A percentile compares a stretch with the other conserved stretches of the same genome.
Conservation (phyloP, 2,888 invertebrate genomes). For the Tenthredo livida region DNA sequence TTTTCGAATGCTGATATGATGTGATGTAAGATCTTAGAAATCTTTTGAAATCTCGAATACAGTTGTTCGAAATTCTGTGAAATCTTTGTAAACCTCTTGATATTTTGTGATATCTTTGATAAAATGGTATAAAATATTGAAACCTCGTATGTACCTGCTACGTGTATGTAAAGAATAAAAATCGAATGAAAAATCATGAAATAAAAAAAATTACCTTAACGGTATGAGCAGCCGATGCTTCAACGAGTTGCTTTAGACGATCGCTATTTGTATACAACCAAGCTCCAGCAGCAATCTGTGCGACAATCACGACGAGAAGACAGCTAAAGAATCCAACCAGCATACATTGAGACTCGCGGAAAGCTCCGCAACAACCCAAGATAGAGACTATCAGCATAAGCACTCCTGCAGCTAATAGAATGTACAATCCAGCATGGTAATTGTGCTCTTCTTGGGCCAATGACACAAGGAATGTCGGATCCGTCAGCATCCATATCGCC, state of each 20-base stretch:
- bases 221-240: constrained; percentile 75
- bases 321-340: constrained; percentile 90
- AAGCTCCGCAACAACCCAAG: constrained; percentile 91
- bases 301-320: constrained; percentile 87
- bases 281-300: constrained; percentile 88
- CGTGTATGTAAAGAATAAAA: not conserved
- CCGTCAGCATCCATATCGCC: constrained; percentile 89
- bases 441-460: constrained; percentile 83
- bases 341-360: constrained; percentile 88
- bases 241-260: constrained; percentile 83
- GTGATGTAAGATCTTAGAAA: too few species aligned
- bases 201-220: constrained; percentile 69
- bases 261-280: constrained; percentile 88
- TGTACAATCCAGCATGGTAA: constrained; percentile 85
- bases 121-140: too few species aligned
- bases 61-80: too few species aligned
- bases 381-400: constrained; percentile 88
- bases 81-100: too few species aligned
- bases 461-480: constrained; percentile 86
- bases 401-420: constrained; percentile 86
- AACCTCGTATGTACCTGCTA: too few species aligned
- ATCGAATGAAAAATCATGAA: not conserved
- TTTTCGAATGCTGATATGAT: too few species aligned
- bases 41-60: too few species aligned
- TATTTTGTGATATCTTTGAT: too few species aligned